These are phyloP conservation scores for Fissipunctia ypsillon DNA, from an alignment of 2,888 invertebrate genomes.

Conservation along the genomic window DNA sequence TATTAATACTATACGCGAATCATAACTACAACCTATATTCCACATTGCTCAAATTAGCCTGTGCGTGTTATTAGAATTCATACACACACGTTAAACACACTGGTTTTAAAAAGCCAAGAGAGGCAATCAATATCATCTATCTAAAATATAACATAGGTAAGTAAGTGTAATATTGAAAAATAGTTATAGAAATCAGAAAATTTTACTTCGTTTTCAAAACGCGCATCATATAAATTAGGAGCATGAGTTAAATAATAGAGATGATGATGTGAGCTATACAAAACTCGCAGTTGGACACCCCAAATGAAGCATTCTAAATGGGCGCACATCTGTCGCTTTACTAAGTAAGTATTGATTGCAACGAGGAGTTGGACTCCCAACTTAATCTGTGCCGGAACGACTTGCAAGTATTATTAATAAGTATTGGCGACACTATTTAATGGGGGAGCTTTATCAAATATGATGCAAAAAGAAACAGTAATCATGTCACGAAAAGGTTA, in stretches of 20 bases:
- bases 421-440: conserved; percentile 15
- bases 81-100: not conserved
- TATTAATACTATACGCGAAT: conserved; percentile 53
- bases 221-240: not conserved
- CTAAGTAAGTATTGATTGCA: conserved; percentile 17
- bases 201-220: conserved; percentile 11
- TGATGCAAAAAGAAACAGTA: conserved; percentile 57
- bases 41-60: not conserved
- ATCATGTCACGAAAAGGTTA: conserved; percentile 66
- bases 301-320: conserved; percentile 19
- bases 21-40: conserved; percentile 10
- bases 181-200: not conserved
- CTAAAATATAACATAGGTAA: not conserved
- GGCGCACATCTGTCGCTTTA: conserved; percentile 45
- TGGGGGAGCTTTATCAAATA: conserved; percentile 40
- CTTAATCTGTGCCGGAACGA: conserved; percentile 18
- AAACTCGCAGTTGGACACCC: conserved; percentile 26
- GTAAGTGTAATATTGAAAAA: not conserved
- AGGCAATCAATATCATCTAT: not conserved
- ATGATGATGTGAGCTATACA: conserved; percentile 1
- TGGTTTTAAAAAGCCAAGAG: not conserved
- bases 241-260: conserved; percentile 1
- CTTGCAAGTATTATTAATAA: conserved; percentile 20
- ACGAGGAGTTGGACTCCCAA: conserved; percentile 8
- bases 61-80: not conserved